These are phyloP conservation scores for Mesorhabditis sp. DNA, from an alignment of 2,888 invertebrate genomes.

Conservation along the genomic window DNA sequence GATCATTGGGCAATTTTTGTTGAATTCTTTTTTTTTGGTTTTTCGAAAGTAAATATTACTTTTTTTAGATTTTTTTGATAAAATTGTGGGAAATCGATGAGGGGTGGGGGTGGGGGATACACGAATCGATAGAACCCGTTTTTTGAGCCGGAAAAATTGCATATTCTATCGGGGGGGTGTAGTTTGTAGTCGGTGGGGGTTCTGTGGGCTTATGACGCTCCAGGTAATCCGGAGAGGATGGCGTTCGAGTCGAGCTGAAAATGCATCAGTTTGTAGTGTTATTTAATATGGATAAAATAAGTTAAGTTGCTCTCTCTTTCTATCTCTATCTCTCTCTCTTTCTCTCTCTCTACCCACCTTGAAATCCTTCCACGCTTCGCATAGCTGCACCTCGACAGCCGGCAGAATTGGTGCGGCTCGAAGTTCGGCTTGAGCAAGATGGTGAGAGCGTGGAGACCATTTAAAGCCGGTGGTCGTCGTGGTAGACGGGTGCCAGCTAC, in stretches of 20 bases:
- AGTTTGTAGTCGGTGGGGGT: no score
- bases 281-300: neutral
- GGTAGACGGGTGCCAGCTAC: no score
- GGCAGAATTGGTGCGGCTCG: neutral
- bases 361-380: slow-evolving; percentile 6
- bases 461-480: no score
- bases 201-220: neutral
- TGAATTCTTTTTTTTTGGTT: no score
- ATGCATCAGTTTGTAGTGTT: neutral
- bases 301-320: neutral
- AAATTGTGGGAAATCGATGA: no score
- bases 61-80: no score
- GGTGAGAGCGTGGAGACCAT: neutral
- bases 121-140: no score
- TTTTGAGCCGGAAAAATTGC: no score
- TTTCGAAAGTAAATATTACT: no score
- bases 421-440: neutral
- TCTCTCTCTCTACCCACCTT: neutral
- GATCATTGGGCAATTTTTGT: no score
- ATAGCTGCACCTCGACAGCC: slow-evolving; percentile 2
- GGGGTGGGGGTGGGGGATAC: no score
- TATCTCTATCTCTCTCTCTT: neutral
- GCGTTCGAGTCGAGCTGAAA: neutral
- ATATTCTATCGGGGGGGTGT: no score
- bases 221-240: neutral